Evolutionary conservation across 2,113 vertebrate genomes (phyloP), one percentile per base, ranked within the genome.

Genomic region (Petaurus breviceps): DNA sequence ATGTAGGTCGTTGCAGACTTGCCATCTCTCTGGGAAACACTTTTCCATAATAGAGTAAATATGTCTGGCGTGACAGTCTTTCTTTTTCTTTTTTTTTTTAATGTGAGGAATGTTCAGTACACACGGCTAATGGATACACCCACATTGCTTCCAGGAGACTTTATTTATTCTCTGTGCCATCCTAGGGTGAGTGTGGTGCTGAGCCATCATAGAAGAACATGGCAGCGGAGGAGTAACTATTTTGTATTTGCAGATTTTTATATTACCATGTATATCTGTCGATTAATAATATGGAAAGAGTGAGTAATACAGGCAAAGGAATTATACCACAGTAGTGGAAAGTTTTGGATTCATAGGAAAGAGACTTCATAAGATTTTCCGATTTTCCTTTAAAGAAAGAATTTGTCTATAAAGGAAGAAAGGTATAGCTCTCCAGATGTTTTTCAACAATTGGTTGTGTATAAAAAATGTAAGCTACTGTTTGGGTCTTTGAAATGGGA

Each of bases 401-500:
- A 98, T 98, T 97, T 98, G 92, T 97, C 98, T 97, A 98, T 98
- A 99, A 99, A 98, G 51, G 89, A 94, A 93, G 97, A 98, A 98
- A 98, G 96, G 97, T 98, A 96, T 95, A 97, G 96, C 95, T 97
- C 90, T 98, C 98, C 99, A 99, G 99, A 99, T 99, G 98, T 98
- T 98, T 98, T 97, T 94, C 96, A 99, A 98, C 98, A 98, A 98
- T 98, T 96, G 98, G 95, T 97, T 98, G 96, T 95, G 92, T 97
- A 98, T 98, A 98, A 97, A 98, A 98, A 96, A 96, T 96, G 96
- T 96, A 97, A 98, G 98, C 98, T 99, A 99, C 98, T 98, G 98
- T 98, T 98, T 98, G 93, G 98, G 97, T 97, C 97, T 98, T 97
- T 98, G 96, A 98, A 98, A 98, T 94, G 96, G 97, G 96, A 98